Percentiles rank a stretch among this genome's conserved stretches.
Conservation (phyloP, 2,113 vertebrate species). For the Dromaius novaehollandiae region DNA sequence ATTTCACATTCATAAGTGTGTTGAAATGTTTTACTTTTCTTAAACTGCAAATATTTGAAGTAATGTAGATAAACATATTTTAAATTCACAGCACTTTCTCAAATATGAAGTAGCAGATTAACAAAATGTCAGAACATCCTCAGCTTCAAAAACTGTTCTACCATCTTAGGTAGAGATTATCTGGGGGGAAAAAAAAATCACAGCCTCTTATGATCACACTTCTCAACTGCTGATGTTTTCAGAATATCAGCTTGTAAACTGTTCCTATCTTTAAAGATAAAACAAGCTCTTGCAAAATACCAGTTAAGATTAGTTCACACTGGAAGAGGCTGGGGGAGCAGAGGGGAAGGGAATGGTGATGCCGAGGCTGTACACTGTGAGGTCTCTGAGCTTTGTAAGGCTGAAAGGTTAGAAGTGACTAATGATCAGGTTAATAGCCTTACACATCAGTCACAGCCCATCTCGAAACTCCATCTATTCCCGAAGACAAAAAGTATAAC, state of each 20-base stretch:
- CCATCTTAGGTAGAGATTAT: conserved; percentile 45
- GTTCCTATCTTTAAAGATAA: conserved; percentile 4
- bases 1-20: conserved; percentile 49
- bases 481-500: neutral
- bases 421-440: neutral
- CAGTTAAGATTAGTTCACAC: neutral
- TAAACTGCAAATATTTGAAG: conserved; percentile 65
- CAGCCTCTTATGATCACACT: neutral
- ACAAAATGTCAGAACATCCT: conserved; percentile 64
- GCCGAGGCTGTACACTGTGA: neutral
- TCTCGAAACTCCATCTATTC: neutral
- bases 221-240: conserved; percentile 25
- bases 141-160: conserved; percentile 44
- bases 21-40: conserved; percentile 59
- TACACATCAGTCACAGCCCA: neutral
- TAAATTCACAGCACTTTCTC: conserved; percentile 66
- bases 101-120: conserved; percentile 54
- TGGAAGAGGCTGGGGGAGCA: neutral
- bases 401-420: neutral
- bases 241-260: conserved; percentile 14
- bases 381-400: neutral
- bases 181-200: neutral
- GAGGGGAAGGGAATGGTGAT: neutral
- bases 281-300: neutral
- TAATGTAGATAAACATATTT: conserved; percentile 66